phyloP scores from a whole-genome alignment of 2,888 invertebrate genomes.

The Fragum sueziense region DNA sequence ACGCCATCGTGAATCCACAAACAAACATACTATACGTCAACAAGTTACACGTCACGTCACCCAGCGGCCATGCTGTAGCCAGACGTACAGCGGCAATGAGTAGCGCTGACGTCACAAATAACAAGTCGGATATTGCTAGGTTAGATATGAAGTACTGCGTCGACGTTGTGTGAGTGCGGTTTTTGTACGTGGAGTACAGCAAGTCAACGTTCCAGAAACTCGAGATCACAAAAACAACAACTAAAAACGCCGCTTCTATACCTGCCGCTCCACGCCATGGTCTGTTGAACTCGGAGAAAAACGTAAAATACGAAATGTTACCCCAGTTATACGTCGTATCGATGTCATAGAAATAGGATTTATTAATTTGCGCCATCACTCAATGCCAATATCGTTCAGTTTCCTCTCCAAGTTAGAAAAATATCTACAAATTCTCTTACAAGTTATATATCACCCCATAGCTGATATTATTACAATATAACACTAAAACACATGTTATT shows the following conservation, averaged over 20 bases:
- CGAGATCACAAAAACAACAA: slow-evolving; percentile 60
- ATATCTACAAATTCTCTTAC: too few species aligned
- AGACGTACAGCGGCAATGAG: slow-evolving; percentile 70
- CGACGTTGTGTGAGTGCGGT: slow-evolving; percentile 49
- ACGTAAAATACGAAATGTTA: slow-evolving; percentile 70
- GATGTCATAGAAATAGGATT: slow-evolving; percentile 63
- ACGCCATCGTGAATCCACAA: slow-evolving; percentile 68
- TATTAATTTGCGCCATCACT: slow-evolving; percentile 51
- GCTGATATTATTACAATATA: too few species aligned
- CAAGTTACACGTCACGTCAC: slow-evolving; percentile 66
- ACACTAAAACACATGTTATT: too few species aligned
- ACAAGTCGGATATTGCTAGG: slow-evolving; percentile 70
- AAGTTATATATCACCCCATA: too few species aligned
- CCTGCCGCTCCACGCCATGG: slow-evolving; percentile 51
- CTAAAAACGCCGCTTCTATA: slow-evolving; percentile 61
- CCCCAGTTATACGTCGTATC: slow-evolving; percentile 63
- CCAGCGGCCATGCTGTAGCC: slow-evolving; percentile 71
- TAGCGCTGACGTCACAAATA: slow-evolving; percentile 67
- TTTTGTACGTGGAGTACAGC: slow-evolving; percentile 50
- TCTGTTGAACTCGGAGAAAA: slow-evolving; percentile 71
- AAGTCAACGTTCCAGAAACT: slow-evolving; percentile 61
- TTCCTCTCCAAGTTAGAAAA: too few species aligned
- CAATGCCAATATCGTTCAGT: too few species aligned
- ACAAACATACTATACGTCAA: slow-evolving; percentile 65
- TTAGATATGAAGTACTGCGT: slow-evolving; percentile 73